Evolutionary conservation across 64 coral and sea anemone genomes (phyloP), one percentile per base, ranked within the genome.

Genomic region (Hydrozoanthus tunicans): DNA sequence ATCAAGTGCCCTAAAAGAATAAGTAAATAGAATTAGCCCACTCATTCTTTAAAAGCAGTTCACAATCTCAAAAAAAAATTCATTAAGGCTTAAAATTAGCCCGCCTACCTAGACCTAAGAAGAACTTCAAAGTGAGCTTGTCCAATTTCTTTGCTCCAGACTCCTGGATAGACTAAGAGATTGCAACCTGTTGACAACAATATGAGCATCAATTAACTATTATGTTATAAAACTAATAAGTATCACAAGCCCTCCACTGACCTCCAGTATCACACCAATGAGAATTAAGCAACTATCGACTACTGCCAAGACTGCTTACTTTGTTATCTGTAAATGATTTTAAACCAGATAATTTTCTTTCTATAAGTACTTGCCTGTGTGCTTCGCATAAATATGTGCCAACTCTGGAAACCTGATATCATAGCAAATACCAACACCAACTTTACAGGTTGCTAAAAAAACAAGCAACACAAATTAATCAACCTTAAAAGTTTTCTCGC

Each of bases 341-440:
- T 43, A 43, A 43, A 43, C 32, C 32, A 0, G 0, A 43, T 43
- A 0, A 43, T 43, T 43, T 43, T 43, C 32, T 43, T 43, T 43
- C 32, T 43, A 43, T 43, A 43, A 43, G 32, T 43, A 43, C 32
- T 43, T 77, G 61, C 78, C 78, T 61, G 56, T 9, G 26, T 93
- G 62, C 89, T 93, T 94, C 15, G 96, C 82, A 76, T 98, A 98
- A 10, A 98, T 73, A 65, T 94, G 93, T 7, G 96, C 93, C 91
- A 98, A 73, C 51, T 98, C 96, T 62, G 91, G 79, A 91, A 98
- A 98, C 24, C 93, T 73, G 58, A 98, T 90, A 55, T 98, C 96
- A 93, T 98, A 98, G 25, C 96, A 98, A 56, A 98, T 98, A 51
- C 93, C 96, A 90, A 98, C 79, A 56, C 96, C 96, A 81, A 98